phyloP scores from a whole-genome alignment of 2,113 vertebrate species.

The Gallinago jamesoni region DNA sequence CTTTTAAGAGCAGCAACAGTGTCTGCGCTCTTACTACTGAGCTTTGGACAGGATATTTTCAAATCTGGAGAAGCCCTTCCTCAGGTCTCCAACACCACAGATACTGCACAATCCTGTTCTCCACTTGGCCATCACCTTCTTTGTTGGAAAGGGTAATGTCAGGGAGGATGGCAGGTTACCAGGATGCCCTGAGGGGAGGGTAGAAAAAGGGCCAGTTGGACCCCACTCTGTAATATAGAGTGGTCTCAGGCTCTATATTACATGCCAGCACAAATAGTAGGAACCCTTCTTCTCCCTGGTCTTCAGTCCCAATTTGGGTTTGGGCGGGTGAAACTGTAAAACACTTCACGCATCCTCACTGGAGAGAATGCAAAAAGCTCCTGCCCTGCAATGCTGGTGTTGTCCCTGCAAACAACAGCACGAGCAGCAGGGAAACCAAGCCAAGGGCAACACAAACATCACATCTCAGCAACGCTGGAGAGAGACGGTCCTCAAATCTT shows the following conservation, averaged over 20 bases:
- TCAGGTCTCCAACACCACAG: neutral
- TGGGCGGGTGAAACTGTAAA: neutral
- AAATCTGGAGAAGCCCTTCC: neutral
- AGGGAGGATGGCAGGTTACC: neutral
- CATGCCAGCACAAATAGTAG: neutral
- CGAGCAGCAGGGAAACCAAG: neutral
- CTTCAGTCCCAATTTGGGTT: neutral
- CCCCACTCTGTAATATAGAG: neutral
- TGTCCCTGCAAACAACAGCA: neutral
- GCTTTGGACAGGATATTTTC: neutral
- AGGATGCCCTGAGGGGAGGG: neutral
- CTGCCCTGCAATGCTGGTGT: neutral
- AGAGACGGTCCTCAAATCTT: neutral
- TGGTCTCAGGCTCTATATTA: neutral
- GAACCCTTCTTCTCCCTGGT: neutral
- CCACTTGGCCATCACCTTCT: no score
- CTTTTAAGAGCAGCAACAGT: neutral
- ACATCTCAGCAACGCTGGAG: neutral
- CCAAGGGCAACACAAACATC: neutral
- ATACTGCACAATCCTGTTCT: neutral
- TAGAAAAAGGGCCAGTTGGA: neutral
- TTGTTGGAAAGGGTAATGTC: neutral
- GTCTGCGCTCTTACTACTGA: neutral
- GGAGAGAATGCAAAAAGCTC: neutral
- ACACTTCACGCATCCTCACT: neutral